phyloP scores from a whole-genome alignment of 2,797 vertebrate genomes.

The Neomorphus geoffroyi region DNA sequence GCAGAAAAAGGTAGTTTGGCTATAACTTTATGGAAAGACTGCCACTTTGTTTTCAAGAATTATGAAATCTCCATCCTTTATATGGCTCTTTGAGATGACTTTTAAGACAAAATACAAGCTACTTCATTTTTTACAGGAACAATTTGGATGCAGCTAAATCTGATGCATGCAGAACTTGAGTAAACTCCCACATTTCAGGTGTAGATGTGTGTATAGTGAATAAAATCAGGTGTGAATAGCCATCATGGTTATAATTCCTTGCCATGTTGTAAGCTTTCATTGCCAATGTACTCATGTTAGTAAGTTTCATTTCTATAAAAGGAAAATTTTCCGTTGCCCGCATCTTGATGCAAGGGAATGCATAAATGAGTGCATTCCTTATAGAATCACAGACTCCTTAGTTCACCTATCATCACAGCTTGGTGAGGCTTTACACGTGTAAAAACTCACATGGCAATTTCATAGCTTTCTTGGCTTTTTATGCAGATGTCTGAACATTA shows the following conservation, averaged over 20 bases:
- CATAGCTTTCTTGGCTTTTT: conserved; percentile 34
- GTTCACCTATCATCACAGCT: neutral
- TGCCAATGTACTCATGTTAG: neutral
- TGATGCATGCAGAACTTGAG: neutral
- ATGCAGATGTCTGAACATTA: conserved; percentile 98
- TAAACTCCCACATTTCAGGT: neutral
- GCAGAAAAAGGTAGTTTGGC: conserved; percentile 88
- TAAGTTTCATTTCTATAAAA: neutral
- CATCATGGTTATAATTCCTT: neutral
- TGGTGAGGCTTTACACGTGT: no score
- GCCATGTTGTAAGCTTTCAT: neutral
- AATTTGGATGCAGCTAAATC: neutral
- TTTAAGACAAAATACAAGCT: neutral
- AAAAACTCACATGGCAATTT: neutral
- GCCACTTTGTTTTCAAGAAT: neutral
- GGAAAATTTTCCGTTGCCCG: neutral
- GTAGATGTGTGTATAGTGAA: neutral
- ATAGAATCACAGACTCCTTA: neutral
- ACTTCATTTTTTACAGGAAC: neutral
- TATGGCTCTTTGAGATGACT: neutral
- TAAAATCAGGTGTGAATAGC: neutral
- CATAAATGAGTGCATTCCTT: neutral
- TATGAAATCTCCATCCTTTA: neutral
- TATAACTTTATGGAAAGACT: neutral
- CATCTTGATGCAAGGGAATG: neutral